Evolutionary conservation across 2,797 vertebrate species (phyloP).

Genomic region (Parauchenoglanis ngamensis): DNA sequence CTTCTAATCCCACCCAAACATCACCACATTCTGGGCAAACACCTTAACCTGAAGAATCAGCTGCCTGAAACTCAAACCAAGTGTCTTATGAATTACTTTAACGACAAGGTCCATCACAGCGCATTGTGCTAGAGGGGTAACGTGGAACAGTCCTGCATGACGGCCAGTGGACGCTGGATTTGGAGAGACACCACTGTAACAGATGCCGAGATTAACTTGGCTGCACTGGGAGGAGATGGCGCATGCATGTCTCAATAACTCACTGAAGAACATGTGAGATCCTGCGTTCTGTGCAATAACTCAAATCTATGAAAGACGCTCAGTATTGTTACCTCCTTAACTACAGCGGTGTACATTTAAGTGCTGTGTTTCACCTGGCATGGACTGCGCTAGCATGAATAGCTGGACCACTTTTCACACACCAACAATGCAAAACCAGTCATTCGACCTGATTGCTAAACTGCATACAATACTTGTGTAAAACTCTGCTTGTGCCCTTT

Average conservation of each 20-base stretch:
- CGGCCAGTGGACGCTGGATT: constrained; percentile 20
- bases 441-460: constrained; percentile 14
- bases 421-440: background rate
- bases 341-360: background rate
- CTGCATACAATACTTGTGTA: background rate
- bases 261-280: constrained; percentile 9
- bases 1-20: background rate
- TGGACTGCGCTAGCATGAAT: background rate
- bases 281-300: background rate
- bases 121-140: background rate
- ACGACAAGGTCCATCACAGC: background rate
- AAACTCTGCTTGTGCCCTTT: background rate
- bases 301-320: background rate
- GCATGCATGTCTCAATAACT: constrained; percentile 15
- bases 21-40: background rate
- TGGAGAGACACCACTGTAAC: constrained; percentile 37
- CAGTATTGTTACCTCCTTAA: background rate
- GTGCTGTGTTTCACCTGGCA: background rate
- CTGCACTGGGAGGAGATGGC: constrained; percentile 20
- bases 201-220: constrained; percentile 46
- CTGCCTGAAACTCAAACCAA: background rate
- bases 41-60: background rate
- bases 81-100: constrained; percentile 11
- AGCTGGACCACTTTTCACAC: background rate
- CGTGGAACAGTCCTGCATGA: background rate